Evolutionary conservation across 2,113 vertebrate genomes (phyloP).

Genomic region (Leucoraja erinaceus): DNA sequence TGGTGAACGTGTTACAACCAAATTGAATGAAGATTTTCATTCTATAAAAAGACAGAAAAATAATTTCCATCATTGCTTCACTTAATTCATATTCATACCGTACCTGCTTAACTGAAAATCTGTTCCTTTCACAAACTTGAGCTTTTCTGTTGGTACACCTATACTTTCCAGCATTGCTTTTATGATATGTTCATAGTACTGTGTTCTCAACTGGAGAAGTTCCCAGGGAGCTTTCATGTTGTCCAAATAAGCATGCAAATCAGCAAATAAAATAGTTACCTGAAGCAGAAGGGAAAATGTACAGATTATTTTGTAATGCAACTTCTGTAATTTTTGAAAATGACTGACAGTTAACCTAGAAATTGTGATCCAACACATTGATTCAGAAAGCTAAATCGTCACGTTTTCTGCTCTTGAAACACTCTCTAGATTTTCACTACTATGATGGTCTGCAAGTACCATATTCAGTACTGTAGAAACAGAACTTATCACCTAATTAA

Average conservation of each 20-base stretch:
- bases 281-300: constrained; percentile 37
- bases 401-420: neutral
- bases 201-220: constrained; percentile 81
- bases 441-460: neutral
- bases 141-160: constrained; percentile 83
- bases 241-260: constrained; percentile 89
- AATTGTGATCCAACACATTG: neutral
- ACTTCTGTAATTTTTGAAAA: neutral
- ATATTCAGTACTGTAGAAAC: neutral
- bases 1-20: neutral
- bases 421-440: neutral
- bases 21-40: neutral
- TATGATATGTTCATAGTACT: constrained; percentile 86
- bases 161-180: constrained; percentile 96
- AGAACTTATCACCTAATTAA: neutral
- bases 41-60: neutral
- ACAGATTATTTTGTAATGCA: neutral
- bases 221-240: constrained; percentile 99
- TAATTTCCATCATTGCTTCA: neutral
- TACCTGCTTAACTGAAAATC: constrained; percentile 95
- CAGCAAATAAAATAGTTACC: constrained; percentile 93
- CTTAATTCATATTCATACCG: constrained; percentile 41
- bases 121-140: constrained; percentile 83
- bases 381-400: neutral
- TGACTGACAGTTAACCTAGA: neutral